Evolutionary conservation across 2,113 vertebrate species (phyloP).

Genomic region (Atractosteus spatula): DNA sequence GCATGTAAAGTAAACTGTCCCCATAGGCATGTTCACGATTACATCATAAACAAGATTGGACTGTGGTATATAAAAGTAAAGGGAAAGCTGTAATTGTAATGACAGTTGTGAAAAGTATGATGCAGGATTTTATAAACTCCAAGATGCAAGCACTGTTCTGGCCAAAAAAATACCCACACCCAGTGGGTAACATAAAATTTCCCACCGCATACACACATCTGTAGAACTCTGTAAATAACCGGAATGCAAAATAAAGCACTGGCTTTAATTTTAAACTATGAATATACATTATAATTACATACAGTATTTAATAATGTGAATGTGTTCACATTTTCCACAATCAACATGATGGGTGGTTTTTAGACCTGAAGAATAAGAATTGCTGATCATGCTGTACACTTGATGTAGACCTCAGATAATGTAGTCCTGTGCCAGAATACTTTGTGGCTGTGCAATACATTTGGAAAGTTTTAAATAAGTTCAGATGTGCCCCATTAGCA

Average conservation of each 20-base stretch:
- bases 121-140: conserved; percentile 26
- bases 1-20: no score
- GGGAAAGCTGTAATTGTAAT: conserved; percentile 29
- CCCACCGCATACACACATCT: no score
- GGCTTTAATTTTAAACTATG: conserved; percentile 10
- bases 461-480: no score
- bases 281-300: background rate
- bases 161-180: conserved; percentile 11
- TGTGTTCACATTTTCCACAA: conserved; percentile 21
- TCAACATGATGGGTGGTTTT: conserved; percentile 13
- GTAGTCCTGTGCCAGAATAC: no score
- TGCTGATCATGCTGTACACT: no score
- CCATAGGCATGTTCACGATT: no score
- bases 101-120: conserved; percentile 24
- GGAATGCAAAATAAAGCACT: conserved; percentile 9
- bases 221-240: conserved; percentile 5
- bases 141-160: background rate
- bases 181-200: conserved; percentile 22
- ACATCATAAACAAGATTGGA: no score
- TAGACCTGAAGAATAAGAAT: background rate
- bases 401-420: no score
- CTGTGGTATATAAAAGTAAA: background rate
- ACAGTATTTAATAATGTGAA: conserved; percentile 1
- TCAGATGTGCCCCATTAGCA: no score
- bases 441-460: no score